Conservation (phyloP, 2,113 vertebrate genomes). For the Pollachius pollachius region DNA sequence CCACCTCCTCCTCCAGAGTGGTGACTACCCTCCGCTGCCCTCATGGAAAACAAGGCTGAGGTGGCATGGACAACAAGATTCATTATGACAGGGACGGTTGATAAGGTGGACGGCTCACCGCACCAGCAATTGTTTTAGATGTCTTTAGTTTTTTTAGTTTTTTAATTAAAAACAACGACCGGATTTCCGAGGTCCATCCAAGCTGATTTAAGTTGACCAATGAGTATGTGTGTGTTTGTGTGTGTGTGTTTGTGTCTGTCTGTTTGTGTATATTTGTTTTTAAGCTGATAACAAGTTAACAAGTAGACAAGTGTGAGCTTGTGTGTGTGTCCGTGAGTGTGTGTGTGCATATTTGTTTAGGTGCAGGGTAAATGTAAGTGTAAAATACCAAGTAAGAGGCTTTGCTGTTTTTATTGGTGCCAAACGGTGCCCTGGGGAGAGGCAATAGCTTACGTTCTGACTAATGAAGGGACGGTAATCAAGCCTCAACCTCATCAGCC, state of each 20-base stretch:
- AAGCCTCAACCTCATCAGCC: constrained; percentile 62
- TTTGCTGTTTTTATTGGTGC: constrained; percentile 43
- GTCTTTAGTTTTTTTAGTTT: constrained; percentile 34
- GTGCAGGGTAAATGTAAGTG: constrained; percentile 52
- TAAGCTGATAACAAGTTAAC: not conserved
- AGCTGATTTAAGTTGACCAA: constrained; percentile 35
- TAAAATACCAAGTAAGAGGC: constrained; percentile 14
- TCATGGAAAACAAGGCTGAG: constrained; percentile 59
- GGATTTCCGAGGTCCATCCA: constrained; percentile 35
- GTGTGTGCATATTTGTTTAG: constrained; percentile 43
- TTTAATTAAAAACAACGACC: constrained; percentile 36
- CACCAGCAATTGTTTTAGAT: constrained; percentile 51
- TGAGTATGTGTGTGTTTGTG: constrained; percentile 1
- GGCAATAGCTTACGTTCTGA: constrained; percentile 61
- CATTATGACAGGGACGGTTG: constrained; percentile 45
- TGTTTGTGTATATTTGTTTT: not conserved
- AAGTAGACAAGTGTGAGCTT: not conserved
- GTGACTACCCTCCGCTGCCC: constrained; percentile 39
- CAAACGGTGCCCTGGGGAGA: constrained; percentile 61
- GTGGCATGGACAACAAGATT: constrained; percentile 49
- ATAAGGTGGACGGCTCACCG: constrained; percentile 32
- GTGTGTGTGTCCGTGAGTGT: not conserved
- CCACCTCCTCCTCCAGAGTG: constrained; percentile 52
- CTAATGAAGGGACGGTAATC: constrained; percentile 69
- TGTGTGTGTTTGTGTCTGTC: constrained; percentile 11